phyloP scores from a whole-genome alignment of 2,797 vertebrate genomes.

The Cirrhinus mrigala region DNA sequence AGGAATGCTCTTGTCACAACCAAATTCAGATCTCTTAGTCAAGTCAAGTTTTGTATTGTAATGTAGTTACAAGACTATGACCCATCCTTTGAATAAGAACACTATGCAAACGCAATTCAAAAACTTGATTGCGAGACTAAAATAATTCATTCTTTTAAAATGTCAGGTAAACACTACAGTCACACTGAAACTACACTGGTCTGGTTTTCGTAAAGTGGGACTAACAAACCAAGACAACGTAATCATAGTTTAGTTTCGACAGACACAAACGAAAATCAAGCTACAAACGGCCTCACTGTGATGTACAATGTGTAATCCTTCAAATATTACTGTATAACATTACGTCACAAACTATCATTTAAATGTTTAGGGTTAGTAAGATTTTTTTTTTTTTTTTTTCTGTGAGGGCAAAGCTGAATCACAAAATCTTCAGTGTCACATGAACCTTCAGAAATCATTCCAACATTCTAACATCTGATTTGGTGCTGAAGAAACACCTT shows the following conservation, averaged over 20 bases:
- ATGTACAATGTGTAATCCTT: background rate
- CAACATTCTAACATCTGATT: no score
- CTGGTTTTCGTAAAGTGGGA: background rate
- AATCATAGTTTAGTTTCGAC: background rate
- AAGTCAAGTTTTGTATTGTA: background rate
- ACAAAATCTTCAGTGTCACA: background rate
- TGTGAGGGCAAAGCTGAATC: background rate
- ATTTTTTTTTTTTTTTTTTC: background rate
- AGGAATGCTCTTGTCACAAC: background rate
- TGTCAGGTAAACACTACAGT: background rate
- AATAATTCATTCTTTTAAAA: background rate
- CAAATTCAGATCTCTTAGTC: background rate
- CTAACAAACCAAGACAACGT: background rate
- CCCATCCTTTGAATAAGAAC: background rate
- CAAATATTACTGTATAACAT: background rate
- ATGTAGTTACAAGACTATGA: background rate
- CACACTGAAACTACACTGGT: background rate
- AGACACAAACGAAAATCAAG: background rate
- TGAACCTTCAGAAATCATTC: background rate
- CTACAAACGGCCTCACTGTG: background rate
- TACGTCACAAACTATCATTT: background rate
- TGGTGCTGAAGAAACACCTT: background rate
- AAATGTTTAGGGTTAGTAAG: background rate
- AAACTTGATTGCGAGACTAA: background rate
- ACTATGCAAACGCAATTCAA: background rate